Evolutionary conservation across 2,113 vertebrate genomes (phyloP).

Genomic region (Etia nguti): DNA sequence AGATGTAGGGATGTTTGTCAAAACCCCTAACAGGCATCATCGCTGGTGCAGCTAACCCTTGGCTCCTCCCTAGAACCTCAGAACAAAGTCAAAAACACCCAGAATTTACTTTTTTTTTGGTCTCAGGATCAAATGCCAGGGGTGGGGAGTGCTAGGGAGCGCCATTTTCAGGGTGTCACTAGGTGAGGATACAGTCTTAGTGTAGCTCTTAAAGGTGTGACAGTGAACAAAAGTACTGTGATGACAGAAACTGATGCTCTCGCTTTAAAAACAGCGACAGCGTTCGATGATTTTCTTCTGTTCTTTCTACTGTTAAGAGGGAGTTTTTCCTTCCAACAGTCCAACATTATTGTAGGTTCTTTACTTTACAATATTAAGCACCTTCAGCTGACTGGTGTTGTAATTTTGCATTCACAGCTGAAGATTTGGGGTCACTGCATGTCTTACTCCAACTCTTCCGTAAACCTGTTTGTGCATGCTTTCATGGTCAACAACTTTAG

Average conservation of each 20-base stretch:
- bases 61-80: not conserved
- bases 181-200: not conserved
- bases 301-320: accelerated
- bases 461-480: conserved; percentile 69
- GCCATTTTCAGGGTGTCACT: not conserved
- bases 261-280: not conserved
- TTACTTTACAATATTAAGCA: not conserved
- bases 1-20: not conserved
- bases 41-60: not conserved
- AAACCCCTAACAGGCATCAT: not conserved
- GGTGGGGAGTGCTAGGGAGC: not conserved
- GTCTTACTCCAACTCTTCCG: conserved; percentile 74
- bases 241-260: not conserved
- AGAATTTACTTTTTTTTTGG: not conserved
- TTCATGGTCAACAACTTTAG: conserved; percentile 76
- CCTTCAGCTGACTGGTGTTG: not conserved
- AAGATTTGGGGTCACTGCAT: conserved; percentile 77
- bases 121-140: not conserved
- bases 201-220: not conserved
- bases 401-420: conserved; percentile 18
- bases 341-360: not conserved
- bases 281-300: not conserved
- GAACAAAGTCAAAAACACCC: not conserved
- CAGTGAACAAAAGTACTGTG: not conserved
- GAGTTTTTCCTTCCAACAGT: not conserved